Percentiles rank a stretch among this genome's conserved stretches.
Conservation (phyloP, 2,113 vertebrate species). For the Nanorana parkeri region DNA sequence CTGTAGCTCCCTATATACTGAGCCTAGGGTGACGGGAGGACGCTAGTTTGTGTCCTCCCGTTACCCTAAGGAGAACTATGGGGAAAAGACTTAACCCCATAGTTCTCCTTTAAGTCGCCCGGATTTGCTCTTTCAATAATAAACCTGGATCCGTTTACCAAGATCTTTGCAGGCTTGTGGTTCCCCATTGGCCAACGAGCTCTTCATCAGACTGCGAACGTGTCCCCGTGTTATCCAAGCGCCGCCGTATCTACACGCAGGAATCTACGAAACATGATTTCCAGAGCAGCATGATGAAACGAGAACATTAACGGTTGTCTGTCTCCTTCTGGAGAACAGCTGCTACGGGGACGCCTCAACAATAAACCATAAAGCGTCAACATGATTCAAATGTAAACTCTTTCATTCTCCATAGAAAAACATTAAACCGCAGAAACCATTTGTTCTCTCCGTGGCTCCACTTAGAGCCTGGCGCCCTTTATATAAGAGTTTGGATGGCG, state of each 20-base stretch:
- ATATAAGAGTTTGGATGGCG: neutral
- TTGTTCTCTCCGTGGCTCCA: constrained; percentile 20
- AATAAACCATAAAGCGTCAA: constrained; percentile 43
- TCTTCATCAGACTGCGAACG: neutral
- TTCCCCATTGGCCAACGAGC: neutral
- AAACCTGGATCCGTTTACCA: neutral
- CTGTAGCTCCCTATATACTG: no score
- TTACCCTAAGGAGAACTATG: no score
- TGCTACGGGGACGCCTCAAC: constrained; percentile 14
- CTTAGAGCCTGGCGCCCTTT: constrained; percentile 21
- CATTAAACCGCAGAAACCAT: constrained; percentile 28
- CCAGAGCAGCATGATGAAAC: neutral
- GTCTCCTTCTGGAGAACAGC: constrained; percentile 41
- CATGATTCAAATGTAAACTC: constrained; percentile 46
- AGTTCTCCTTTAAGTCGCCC: no score
- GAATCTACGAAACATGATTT: neutral
- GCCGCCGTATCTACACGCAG: neutral
- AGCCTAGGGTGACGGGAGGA: no score
- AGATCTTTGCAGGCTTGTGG: neutral
- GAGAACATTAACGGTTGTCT: constrained; percentile 37
- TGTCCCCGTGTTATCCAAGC: neutral
- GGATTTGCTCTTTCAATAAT: neutral
- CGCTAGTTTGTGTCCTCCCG: no score
- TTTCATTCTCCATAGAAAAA: constrained; percentile 15
- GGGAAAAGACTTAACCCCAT: no score